A percentile compares a stretch with the other conserved stretches of the same genome.
Conservation (phyloP, 1,140 invertebrate species). For the Drosophila varians region DNA sequence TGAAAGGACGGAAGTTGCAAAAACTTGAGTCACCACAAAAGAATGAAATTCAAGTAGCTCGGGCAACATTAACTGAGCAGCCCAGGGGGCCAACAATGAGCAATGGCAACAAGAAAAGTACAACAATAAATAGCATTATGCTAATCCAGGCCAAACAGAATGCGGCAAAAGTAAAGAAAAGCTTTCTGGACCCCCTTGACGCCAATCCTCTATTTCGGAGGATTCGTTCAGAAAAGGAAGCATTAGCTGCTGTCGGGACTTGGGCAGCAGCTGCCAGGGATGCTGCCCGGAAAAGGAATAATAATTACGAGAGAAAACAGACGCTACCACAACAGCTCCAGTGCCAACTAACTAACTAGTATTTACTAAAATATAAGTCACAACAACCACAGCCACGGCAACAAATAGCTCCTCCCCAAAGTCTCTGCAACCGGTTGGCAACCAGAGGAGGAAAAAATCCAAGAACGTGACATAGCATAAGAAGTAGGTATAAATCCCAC, state of each 20-base stretch:
- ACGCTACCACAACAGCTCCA: neutral
- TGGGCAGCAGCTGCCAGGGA: constrained; percentile 64
- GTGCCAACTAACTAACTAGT: constrained; percentile 46
- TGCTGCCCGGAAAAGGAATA: constrained; percentile 25
- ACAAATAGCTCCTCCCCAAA: constrained; percentile 2
- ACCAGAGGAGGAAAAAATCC: constrained; percentile 11
- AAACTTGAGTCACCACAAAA: constrained; percentile 33
- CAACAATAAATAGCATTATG: constrained; percentile 80
- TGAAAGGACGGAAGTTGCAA: constrained; percentile 27
- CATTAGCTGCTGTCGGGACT: constrained; percentile 32
- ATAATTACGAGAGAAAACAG: constrained; percentile 38
- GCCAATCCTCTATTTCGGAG: too few relatives aligned
- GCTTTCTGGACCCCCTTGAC: constrained; percentile 38
- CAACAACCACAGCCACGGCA: constrained; percentile 13
- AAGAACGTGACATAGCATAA: constrained; percentile 42
- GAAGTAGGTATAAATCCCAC: constrained; percentile 34
- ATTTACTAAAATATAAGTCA: constrained; percentile 51
- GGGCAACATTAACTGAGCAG: constrained; percentile 65
- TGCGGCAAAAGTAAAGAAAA: constrained; percentile 71
- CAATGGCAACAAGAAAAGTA: constrained; percentile 65
- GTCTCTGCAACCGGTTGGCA: neutral
- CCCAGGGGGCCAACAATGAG: constrained; percentile 37
- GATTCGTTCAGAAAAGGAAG: constrained; percentile 25
- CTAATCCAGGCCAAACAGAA: constrained; percentile 79
- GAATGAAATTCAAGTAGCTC: constrained; percentile 49